These are phyloP conservation scores for Galaxias olidus DNA, from an alignment of 2,797 vertebrate genomes.

Conservation along the genomic window DNA sequence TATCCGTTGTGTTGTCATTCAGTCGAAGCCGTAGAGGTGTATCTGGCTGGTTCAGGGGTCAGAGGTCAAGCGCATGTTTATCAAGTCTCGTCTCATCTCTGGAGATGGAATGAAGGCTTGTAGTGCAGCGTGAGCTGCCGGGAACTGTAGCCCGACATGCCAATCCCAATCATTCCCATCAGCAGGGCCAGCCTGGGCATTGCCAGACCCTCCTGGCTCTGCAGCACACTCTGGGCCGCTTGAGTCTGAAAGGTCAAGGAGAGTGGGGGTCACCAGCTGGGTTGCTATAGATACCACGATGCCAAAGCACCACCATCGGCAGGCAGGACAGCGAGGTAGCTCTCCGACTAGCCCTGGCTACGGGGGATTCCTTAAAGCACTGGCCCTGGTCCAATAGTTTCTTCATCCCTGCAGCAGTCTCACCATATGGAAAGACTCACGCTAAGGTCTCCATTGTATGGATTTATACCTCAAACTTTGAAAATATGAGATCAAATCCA, in stretches of 20 bases:
- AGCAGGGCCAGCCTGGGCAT: slow-evolving; percentile 64
- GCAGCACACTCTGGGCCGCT: slow-evolving; percentile 63
- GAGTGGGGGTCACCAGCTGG: slow-evolving; percentile 36
- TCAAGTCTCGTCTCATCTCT: slow-evolving; percentile 57
- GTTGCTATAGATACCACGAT: slow-evolving; percentile 1
- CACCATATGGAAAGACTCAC: slow-evolving; percentile 36
- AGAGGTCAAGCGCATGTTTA: too few species aligned
- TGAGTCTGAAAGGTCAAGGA: slow-evolving; percentile 71
- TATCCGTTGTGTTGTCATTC: slow-evolving; percentile 1
- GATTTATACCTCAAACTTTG: too few species aligned
- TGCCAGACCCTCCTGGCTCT: slow-evolving; percentile 51
- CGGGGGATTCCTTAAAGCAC: slow-evolving; percentile 28
- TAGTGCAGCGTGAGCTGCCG: slow-evolving; percentile 73
- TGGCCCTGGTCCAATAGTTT: slow-evolving; percentile 31
- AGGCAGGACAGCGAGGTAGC: background rate
- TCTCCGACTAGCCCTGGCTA: slow-evolving; percentile 24
- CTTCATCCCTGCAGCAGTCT: slow-evolving; percentile 39
- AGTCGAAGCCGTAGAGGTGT: background rate
- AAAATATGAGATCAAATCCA: too few species aligned
- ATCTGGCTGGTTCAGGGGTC: background rate
- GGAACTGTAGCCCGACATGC: slow-evolving; percentile 76
- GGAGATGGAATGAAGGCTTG: slow-evolving; percentile 68
- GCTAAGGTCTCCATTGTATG: slow-evolving; percentile 36
- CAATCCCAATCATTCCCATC: slow-evolving; percentile 73
- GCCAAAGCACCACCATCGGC: background rate